Evolutionary conservation across 2,113 vertebrate species (phyloP).

Genomic region (Pantherophis guttatus): DNA sequence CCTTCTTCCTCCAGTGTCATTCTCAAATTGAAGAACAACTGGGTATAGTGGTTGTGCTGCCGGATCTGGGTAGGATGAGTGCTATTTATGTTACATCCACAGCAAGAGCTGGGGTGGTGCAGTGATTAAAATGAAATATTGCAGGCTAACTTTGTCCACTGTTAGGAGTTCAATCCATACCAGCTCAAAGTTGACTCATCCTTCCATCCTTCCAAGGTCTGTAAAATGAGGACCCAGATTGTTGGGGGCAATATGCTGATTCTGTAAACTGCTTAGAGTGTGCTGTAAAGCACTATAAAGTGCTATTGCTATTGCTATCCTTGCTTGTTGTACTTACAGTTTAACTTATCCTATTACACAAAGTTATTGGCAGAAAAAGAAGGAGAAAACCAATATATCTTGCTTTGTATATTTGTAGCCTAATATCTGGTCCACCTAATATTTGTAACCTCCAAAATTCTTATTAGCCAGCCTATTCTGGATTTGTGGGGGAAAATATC

Average conservation of each 20-base stretch:
- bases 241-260: too few relatives aligned
- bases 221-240: too few relatives aligned
- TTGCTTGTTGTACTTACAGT: neutral
- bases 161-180: too few relatives aligned
- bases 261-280: too few relatives aligned
- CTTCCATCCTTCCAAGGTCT: too few relatives aligned
- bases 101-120: too few relatives aligned
- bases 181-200: too few relatives aligned
- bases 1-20: neutral
- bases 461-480: neutral
- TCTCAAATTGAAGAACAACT: neutral
- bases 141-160: too few relatives aligned
- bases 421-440: neutral
- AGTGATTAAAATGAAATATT: too few relatives aligned
- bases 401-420: neutral
- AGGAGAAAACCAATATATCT: neutral
- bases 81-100: neutral
- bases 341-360: neutral
- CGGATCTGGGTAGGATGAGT: neutral
- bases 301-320: too few relatives aligned
- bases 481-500: neutral
- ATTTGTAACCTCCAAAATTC: neutral
- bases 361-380: neutral
- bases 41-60: neutral
- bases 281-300: too few relatives aligned